Percentiles rank a stretch among this genome's conserved stretches.
Evolutionary conservation across 1,140 invertebrate species (phyloP).

Genomic region (Polyergus mexicanus): DNA sequence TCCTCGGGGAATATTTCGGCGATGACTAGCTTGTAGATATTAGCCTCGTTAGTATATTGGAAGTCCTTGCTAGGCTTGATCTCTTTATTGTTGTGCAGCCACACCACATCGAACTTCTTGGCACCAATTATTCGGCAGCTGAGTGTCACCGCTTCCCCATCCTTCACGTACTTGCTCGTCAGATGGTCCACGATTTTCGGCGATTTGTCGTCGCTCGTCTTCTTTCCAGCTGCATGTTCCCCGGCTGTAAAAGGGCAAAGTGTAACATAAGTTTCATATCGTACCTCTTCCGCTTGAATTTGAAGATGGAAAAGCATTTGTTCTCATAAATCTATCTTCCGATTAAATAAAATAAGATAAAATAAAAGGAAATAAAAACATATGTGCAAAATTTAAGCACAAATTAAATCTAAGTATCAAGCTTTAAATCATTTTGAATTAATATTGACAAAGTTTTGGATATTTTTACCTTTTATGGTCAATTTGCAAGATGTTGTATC

Average conservation of each 20-base stretch:
- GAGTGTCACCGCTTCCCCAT: slow-evolving; percentile 94
- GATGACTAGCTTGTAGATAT: slow-evolving; percentile 96
- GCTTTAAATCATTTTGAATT: background rate
- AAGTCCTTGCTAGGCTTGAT: slow-evolving; percentile 99
- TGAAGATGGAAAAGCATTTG: background rate
- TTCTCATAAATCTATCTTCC: background rate
- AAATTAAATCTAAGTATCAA: background rate
- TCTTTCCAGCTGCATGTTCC: slow-evolving; percentile 86
- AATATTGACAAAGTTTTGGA: slow-evolving; percentile 68
- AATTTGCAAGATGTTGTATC: slow-evolving; percentile 94
- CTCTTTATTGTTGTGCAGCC: slow-evolving; percentile 98
- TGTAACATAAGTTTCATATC: background rate
- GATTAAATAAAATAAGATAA: background rate
- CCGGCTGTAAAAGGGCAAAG: slow-evolving; percentile 87
- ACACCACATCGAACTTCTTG: slow-evolving; percentile 96
- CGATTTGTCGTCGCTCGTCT: slow-evolving; percentile 90
- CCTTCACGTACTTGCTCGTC: slow-evolving; percentile 92
- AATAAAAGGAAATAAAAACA: background rate
- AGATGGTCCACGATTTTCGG: slow-evolving; percentile 95
- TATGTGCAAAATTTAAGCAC: background rate
- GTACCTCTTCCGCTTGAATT: background rate
- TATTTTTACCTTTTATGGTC: slow-evolving; percentile 92
- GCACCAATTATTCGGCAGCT: slow-evolving; percentile 95
- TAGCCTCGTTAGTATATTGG: slow-evolving; percentile 95
- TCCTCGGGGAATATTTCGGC: slow-evolving; percentile 98